phyloP scores from a whole-genome alignment of 2,888 invertebrate genomes.

The Polyploca ridens region DNA sequence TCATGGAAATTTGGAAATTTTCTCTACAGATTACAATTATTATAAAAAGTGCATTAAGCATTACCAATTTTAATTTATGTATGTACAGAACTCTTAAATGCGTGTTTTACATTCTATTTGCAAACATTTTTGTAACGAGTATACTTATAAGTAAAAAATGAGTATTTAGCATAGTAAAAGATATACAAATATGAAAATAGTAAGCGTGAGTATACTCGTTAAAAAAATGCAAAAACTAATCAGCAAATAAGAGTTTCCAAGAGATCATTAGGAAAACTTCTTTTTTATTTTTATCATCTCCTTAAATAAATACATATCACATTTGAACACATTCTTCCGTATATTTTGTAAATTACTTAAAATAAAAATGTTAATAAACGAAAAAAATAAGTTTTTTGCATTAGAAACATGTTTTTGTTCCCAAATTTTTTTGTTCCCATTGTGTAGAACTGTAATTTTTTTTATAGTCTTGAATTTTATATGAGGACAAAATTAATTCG shows the following conservation, averaged over 20 bases:
- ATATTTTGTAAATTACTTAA: constrained; percentile 53
- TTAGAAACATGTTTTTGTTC: constrained; percentile 47
- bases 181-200: not conserved
- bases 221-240: constrained; percentile 48
- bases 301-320: constrained; percentile 82
- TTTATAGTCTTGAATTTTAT: too few species aligned
- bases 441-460: constrained; percentile 3
- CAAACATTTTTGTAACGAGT: constrained; percentile 28
- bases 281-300: constrained; percentile 65
- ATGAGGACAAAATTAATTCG: too few species aligned
- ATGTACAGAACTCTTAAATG: constrained; percentile 81
- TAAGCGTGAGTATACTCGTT: constrained; percentile 31
- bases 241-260: constrained; percentile 79
- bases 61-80: constrained; percentile 82
- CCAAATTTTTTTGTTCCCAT: constrained; percentile 57
- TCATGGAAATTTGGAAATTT: constrained; percentile 70
- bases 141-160: not conserved
- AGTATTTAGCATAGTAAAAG: not conserved
- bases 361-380: constrained; percentile 1
- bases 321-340: constrained; percentile 81
- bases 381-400: constrained; percentile 8
- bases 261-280: constrained; percentile 84
- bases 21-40: constrained; percentile 65
- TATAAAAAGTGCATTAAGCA: constrained; percentile 68
- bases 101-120: constrained; percentile 35